phyloP scores from a whole-genome alignment of 2,113 vertebrate species.

The Pionites leucogaster region DNA sequence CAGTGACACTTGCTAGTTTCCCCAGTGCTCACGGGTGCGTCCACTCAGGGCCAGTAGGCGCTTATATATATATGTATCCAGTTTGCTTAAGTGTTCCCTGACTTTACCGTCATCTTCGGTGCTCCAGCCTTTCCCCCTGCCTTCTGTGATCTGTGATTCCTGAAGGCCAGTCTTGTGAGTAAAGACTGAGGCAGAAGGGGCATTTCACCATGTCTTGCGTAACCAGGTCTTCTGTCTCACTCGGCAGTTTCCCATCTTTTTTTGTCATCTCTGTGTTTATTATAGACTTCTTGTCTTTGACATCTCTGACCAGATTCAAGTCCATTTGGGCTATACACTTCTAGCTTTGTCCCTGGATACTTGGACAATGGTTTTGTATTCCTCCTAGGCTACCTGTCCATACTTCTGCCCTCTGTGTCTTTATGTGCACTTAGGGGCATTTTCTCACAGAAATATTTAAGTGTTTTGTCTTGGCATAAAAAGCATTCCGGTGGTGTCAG shows the following conservation, averaged over 20 bases:
- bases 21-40: background rate
- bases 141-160: background rate
- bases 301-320: background rate
- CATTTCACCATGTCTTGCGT: background rate
- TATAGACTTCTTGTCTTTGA: background rate
- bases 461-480: background rate
- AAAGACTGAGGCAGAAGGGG: background rate
- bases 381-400: background rate
- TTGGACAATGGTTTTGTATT: background rate
- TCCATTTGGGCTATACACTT: background rate
- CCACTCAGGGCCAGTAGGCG: background rate
- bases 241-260: background rate
- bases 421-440: background rate
- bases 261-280: background rate
- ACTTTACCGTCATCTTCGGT: background rate
- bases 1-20: background rate
- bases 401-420: background rate
- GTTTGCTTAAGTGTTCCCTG: background rate
- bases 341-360: background rate
- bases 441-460: background rate
- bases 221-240: background rate
- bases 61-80: background rate
- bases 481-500: background rate
- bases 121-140: background rate
- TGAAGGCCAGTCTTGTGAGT: background rate